Evolutionary conservation across 2,888 invertebrate genomes (phyloP), one percentile per base, ranked within the genome.

Genomic region (Camptogramma bilineatum): DNA sequence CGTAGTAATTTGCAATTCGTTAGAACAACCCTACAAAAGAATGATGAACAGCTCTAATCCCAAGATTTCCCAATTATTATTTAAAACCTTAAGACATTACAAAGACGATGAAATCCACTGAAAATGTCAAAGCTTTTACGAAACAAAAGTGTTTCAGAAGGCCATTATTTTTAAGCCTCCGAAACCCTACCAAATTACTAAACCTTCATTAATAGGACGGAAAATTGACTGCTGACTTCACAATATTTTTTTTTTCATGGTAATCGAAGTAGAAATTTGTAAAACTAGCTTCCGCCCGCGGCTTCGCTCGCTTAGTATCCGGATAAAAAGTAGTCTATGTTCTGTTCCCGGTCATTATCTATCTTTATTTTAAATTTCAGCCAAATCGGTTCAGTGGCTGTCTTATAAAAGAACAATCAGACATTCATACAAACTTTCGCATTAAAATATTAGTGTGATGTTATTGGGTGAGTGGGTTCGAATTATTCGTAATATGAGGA

Each of bases 141-240:
- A 28, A 52, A 9, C 28, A 39, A 18, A 28, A 28, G 52, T 21
- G 34, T 52, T 34, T 31, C 2, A 13, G 28, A 28, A 28, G 28
- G 31, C 18, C 31, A 34, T 56, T 48, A 42, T 21, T 34, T 50
- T 17, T 24, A 48, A 56, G 34, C 19, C 39, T 10, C 42, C 17
- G 42, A 28, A 13, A 54, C 56, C 51, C 44, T 50, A 50, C 28
- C 44, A 28, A 44, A 42, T 28, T 8, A 28, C 24, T 18, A 24
- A 24, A 50, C 16, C 24, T 16, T 13, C 24, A 50, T 50, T 50
- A 28, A 50, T 24, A 50, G 24, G 34, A 39, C 13, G 34, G 34
- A 39, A 39, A 39, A 39, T 39, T 39, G 34, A n/a, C n/a, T n/a
- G 34, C 34, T 39, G 13, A 13, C 13, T 39, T 39, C 9, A 34